Evolutionary conservation across 2,888 invertebrate species (phyloP).

Genomic region (Sphaeridia pumilis): DNA sequence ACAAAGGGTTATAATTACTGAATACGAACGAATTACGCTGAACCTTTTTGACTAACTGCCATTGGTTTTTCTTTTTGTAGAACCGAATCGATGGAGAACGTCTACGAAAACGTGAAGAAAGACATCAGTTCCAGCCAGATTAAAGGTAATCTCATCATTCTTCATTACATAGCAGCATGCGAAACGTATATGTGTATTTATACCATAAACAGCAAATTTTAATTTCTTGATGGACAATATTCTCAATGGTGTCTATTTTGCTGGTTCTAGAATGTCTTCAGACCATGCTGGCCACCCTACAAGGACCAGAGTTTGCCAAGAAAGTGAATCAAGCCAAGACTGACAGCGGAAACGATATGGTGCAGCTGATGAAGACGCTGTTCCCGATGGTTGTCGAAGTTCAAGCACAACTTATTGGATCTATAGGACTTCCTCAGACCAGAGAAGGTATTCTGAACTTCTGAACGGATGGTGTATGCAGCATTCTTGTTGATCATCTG

Average conservation of each 20-base stretch:
- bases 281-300: conserved; percentile 12
- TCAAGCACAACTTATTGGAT: conserved; percentile 10
- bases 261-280: conserved; percentile 10
- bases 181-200: not conserved
- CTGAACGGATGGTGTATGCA: not conserved
- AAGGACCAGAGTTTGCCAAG: conserved; percentile 5
- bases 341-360: conserved; percentile 12
- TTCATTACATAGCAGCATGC: not conserved
- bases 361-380: conserved; percentile 8
- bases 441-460: conserved; percentile 1
- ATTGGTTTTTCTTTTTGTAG: no score
- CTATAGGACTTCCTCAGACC: conserved; percentile 10
- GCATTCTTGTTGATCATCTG: not conserved
- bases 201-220: not conserved
- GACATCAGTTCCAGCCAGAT: conserved; percentile 19
- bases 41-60: no score
- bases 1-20: no score
- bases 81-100: conserved; percentile 27
- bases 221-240: not conserved
- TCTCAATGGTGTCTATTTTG: not conserved
- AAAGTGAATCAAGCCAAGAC: conserved; percentile 10
- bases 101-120: conserved; percentile 26
- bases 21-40: no score
- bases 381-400: conserved; percentile 16
- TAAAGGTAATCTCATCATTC: conserved; percentile 23